Conservation (phyloP, 2,888 invertebrate species). For the Dryocosmus kuriphilus region DNA sequence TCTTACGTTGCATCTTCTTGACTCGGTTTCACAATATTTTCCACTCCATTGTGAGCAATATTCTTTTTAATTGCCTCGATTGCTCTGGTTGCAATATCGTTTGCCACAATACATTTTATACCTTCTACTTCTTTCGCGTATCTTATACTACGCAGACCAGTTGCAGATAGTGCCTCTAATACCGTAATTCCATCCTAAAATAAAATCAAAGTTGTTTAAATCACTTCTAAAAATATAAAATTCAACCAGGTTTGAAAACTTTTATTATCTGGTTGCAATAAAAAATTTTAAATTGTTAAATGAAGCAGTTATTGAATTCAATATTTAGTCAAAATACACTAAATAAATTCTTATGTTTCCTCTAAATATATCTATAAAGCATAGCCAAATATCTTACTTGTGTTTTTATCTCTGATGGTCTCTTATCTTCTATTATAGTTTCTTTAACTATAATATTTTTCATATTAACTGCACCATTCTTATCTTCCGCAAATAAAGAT, state of each 20-base stretch:
- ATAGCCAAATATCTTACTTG: not conserved
- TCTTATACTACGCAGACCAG: constrained; percentile 95
- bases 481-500: constrained; percentile 82
- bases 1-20: constrained; percentile 93
- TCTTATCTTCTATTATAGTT: constrained; percentile 11
- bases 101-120: constrained; percentile 90
- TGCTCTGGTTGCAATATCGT: constrained; percentile 92
- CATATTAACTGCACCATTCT: constrained; percentile 28
- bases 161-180: constrained; percentile 96
- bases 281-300: not conserved
- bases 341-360: too few species aligned
- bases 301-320: too few species aligned
- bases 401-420: not conserved
- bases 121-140: constrained; percentile 96
- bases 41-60: constrained; percentile 86
- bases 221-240: not conserved
- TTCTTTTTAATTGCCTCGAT: constrained; percentile 92
- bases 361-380: not conserved
- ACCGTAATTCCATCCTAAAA: constrained; percentile 83
- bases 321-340: not conserved
- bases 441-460: constrained; percentile 17
- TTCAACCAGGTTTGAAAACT: too few species aligned
- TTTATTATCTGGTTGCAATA: too few species aligned
- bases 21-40: constrained; percentile 85
- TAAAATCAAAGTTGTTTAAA: constrained; percentile 2